These are phyloP conservation scores for Psilanteris sp. DNA, from an alignment of 1,140 invertebrate genomes.

Conservation along the genomic window DNA sequence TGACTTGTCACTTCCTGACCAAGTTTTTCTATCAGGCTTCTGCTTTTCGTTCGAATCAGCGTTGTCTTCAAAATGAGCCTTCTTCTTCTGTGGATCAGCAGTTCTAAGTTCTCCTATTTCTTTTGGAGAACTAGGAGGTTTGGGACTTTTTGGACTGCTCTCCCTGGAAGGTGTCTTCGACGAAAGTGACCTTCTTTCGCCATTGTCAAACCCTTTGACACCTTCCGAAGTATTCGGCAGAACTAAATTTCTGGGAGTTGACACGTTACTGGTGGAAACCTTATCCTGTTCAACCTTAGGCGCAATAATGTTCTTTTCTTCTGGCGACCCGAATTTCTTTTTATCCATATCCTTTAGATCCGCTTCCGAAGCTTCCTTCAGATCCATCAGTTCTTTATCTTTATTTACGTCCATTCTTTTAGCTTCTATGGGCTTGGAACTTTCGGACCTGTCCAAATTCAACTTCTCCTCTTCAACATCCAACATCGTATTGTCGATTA, in stretches of 20 bases:
- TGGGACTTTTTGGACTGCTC: slow-evolving; percentile 46
- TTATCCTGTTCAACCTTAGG: slow-evolving; percentile 13
- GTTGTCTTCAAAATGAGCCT: slow-evolving; percentile 63
- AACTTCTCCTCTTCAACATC: slow-evolving; percentile 56
- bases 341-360: slow-evolving; percentile 10
- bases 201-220: slow-evolving; percentile 72
- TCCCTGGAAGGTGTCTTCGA: slow-evolving; percentile 44
- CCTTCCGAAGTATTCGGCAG: slow-evolving; percentile 44
- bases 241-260: slow-evolving; percentile 22
- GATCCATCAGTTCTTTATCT: slow-evolving; percentile 4
- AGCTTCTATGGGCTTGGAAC: not conserved
- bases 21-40: slow-evolving; percentile 39
- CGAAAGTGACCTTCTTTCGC: slow-evolving; percentile 67
- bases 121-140: slow-evolving; percentile 14
- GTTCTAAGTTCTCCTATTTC: slow-evolving; percentile 9
- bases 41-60: slow-evolving; percentile 15
- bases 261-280: slow-evolving; percentile 19
- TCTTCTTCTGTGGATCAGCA: slow-evolving; percentile 65
- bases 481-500: slow-evolving; percentile 67
- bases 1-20: slow-evolving; percentile 28
- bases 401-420: slow-evolving; percentile 2
- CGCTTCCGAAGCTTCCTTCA: no score
- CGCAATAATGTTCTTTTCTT: not conserved
- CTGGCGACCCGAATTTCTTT: not conserved
- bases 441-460: not conserved